These are phyloP conservation scores for Passer montanus DNA, from an alignment of 2,113 vertebrate genomes.

Conservation along the genomic window DNA sequence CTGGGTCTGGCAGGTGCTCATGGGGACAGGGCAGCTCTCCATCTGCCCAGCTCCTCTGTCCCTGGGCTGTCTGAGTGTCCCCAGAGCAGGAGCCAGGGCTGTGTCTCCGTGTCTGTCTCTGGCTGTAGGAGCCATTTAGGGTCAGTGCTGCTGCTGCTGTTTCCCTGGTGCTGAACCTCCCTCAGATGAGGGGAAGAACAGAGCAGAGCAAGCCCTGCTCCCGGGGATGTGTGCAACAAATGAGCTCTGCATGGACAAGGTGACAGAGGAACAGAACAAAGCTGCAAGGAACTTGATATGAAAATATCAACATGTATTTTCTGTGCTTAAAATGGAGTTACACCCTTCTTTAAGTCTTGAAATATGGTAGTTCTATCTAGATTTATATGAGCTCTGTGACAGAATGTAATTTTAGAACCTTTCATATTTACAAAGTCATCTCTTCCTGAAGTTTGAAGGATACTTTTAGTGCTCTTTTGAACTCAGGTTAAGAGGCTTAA, in stretches of 20 bases:
- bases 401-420: not conserved
- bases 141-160: not conserved
- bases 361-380: not conserved
- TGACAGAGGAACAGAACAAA: not conserved
- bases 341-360: not conserved
- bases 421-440: not conserved
- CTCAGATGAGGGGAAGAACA: not conserved
- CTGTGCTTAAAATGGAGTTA: not conserved
- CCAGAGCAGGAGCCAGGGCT: not conserved
- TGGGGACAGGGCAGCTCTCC: not conserved
- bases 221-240: not conserved
- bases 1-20: not conserved
- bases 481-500: not conserved
- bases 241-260: not conserved
- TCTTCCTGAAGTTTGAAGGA: not conserved
- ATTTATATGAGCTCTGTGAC: not conserved
- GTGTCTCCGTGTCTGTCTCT: not conserved
- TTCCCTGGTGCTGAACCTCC: not conserved
- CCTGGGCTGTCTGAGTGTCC: not conserved
- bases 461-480: not conserved
- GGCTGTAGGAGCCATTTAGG: not conserved
- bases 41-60: not conserved
- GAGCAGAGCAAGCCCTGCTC: not conserved
- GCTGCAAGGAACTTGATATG: not conserved
- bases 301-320: not conserved